Evolutionary conservation across 2,888 invertebrate genomes (phyloP).

Genomic region (Tenthredo distinguenda): DNA sequence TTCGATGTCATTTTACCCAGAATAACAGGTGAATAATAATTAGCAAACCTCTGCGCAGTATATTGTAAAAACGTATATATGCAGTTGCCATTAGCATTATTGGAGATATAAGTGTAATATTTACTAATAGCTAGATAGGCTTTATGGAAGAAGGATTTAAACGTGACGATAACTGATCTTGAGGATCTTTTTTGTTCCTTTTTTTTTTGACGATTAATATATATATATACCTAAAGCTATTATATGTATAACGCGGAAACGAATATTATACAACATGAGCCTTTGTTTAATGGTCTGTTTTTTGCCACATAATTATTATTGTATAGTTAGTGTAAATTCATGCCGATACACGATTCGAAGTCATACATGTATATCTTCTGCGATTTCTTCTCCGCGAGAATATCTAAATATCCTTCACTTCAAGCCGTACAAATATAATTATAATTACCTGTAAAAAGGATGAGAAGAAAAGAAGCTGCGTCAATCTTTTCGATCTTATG

Average conservation of each 20-base stretch:
- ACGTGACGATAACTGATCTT: not conserved
- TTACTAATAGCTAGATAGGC: not conserved
- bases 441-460: not conserved
- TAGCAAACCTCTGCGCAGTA: not conserved
- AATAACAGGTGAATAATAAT: not conserved
- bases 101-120: not conserved
- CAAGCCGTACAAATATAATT: not conserved
- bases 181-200: not conserved
- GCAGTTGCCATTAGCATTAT: not conserved
- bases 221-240: not conserved
- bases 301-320: no score
- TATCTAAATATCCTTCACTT: no score
- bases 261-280: not conserved
- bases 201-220: not conserved
- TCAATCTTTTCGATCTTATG: not conserved
- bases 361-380: not conserved
- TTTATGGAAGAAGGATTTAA: not conserved
- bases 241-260: not conserved
- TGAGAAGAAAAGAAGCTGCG: not conserved
- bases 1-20: no score
- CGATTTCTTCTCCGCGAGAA: no score
- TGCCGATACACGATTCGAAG: not conserved
- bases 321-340: not conserved
- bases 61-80: not conserved
- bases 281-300: not conserved